Conservation (phyloP, 2,797 vertebrate genomes). For the Muscicapa comitata region DNA sequence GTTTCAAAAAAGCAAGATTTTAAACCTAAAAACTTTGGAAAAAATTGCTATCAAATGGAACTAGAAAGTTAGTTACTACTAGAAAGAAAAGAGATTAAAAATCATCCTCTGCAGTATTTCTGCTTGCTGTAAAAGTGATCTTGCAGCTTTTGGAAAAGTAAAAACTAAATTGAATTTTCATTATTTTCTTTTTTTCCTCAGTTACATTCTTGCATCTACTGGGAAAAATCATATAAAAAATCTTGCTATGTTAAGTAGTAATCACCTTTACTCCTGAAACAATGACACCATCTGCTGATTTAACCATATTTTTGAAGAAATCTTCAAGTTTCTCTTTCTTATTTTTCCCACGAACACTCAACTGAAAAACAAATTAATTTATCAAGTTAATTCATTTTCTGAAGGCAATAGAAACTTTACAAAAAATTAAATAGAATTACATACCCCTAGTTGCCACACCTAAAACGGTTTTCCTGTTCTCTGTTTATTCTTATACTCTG, state of each 20-base stretch:
- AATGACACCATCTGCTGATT: conserved; percentile 95
- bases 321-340: conserved; percentile 99
- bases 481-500: not conserved
- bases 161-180: not conserved
- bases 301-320: conserved; percentile 98
- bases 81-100: not conserved
- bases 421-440: not conserved
- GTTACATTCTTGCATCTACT: not conserved
- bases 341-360: conserved; percentile 98
- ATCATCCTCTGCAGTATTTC: not conserved
- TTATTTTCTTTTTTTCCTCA: fast-evolving
- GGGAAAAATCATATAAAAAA: not conserved
- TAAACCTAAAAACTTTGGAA: not conserved
- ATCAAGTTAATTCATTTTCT: conserved; percentile 35
- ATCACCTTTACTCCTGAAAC: conserved; percentile 96
- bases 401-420: not conserved
- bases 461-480: not conserved
- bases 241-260: not conserved
- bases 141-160: not conserved
- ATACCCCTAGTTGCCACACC: not conserved
- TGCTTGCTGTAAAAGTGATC: not conserved
- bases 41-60: not conserved
- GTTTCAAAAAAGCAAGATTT: not conserved
- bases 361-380: conserved; percentile 73
- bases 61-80: no score